A percentile compares a stretch with the other conserved stretches of the same genome.
These are phyloP conservation scores for Pristionchus arcanus DNA, from an alignment of 2,888 invertebrate species.

Conservation along the genomic window DNA sequence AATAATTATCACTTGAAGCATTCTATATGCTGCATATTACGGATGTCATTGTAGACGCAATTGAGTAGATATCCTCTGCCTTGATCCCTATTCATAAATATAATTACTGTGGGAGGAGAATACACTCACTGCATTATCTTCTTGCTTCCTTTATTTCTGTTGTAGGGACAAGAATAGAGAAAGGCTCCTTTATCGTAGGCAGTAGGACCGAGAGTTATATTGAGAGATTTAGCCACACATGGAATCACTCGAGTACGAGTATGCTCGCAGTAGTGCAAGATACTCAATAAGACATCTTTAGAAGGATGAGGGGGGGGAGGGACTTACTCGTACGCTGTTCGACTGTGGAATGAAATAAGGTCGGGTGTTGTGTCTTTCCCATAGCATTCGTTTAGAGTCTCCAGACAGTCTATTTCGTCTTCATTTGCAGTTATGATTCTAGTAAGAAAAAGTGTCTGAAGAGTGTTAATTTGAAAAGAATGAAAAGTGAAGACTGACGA, in stretches of 20 bases:
- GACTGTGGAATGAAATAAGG: background rate
- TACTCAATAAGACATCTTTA: background rate
- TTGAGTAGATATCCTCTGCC: background rate
- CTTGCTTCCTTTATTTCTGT: background rate
- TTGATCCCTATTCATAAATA: background rate
- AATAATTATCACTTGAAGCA: conserved; percentile 8
- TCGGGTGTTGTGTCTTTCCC: background rate
- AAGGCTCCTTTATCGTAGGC: conserved; percentile 45
- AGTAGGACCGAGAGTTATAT: background rate
- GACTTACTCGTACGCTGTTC: background rate
- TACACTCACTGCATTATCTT: background rate
- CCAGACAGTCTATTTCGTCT: background rate
- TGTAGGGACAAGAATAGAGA: conserved; percentile 7
- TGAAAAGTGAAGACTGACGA: background rate
- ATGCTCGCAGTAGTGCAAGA: conserved; percentile 44
- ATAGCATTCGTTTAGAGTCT: background rate
- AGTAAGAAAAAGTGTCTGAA: conserved; percentile 2
- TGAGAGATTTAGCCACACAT: background rate
- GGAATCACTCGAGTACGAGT: conserved; percentile 1
- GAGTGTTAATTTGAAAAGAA: background rate
- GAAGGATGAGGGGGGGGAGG: background rate
- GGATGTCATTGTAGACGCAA: conserved; percentile 55
- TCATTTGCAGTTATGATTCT: too few relatives aligned
- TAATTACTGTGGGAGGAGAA: background rate
- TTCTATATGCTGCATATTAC: conserved; percentile 19